Evolutionary conservation across 2,113 vertebrate species (phyloP).

Genomic region (Rallus limicola): DNA sequence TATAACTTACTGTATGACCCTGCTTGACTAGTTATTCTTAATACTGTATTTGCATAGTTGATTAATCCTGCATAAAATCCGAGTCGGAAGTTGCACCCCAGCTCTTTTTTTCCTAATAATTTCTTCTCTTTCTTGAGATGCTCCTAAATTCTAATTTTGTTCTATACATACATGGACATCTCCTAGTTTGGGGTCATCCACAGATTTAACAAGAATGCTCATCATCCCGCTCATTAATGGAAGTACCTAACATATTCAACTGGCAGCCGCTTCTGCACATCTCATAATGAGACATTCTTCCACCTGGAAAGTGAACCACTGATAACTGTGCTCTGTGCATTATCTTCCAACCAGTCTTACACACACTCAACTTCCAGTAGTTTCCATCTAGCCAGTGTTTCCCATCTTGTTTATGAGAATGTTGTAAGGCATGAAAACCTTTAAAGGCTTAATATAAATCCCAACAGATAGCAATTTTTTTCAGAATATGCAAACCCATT

Average conservation of each 20-base stretch:
- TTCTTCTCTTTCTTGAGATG: not conserved
- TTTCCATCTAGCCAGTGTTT: not conserved
- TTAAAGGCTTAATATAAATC: not conserved
- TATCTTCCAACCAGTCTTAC: not conserved
- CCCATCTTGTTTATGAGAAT: not conserved
- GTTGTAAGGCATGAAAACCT: not conserved
- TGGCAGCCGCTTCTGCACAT: not conserved
- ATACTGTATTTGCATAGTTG: not conserved
- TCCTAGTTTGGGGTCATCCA: not conserved
- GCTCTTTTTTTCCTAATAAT: not conserved
- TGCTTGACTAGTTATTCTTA: not conserved
- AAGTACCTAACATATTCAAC: not conserved
- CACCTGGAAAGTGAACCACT: not conserved
- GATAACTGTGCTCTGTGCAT: not conserved
- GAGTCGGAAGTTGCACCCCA: not conserved
- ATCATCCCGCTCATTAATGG: constrained; percentile 34
- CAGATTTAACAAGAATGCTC: constrained; percentile 7
- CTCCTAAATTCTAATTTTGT: not conserved
- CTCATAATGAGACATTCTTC: not conserved
- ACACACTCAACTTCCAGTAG: not conserved
- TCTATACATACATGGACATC: not conserved
- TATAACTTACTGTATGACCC: not conserved
- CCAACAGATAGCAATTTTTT: not conserved
- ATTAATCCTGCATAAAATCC: constrained; percentile 8
- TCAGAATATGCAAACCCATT: not conserved